Base-by-base conservation (phyloP, 2,797 vertebrate genomes). In the Pagetopsis macropterus region DNA sequence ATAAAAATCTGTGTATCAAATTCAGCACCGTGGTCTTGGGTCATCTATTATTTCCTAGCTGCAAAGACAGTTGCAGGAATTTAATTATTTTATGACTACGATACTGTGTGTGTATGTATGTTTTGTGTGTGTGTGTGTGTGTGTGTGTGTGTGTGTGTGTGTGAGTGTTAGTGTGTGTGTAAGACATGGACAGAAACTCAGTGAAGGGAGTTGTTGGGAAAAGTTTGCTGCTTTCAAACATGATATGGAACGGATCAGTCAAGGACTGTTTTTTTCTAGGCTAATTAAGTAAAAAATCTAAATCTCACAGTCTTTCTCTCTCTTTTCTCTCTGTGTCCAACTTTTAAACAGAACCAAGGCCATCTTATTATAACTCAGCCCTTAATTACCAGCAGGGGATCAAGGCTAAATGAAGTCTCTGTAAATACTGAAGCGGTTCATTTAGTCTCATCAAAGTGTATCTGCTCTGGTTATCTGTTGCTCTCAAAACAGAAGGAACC, bases 341-440 rank as follows among this genome's bases (percentile, higher is more conserved):
- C 16, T 82, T 87, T 77, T 65, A 37, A 82, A 78, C 37, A 60
- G 57, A 71, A 41, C 64, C 83, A 79, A 78, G 62, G 56, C 74
- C 71, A 67, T 57, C 48, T 70, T 81, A 81, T 88, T 84, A 84
- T 81, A 86, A 86, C 81, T 82, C 80, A 82, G 50, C 49, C 63
- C 55, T 84, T 88, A 87, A 89, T 88, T 89, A 83, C 72, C 74
- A 76, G 75, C 77, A 62, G 60, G 66, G 67, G 82, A 87, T 90
- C 74, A 79, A 78, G 73, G 83, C 84, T 79, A 85, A 87, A 84
- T 75, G 52, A 88, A 83, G 68, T 82, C 70, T 86, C 49, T 78
- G 77, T 86, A 88, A 87, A 92, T 83, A 86, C 65, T 80, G 68
- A 81, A 86, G 70, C n/a, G 70, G 54, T 86, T 89, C 70, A 83